Conservation (phyloP, 2,888 invertebrate species). For the Trichacis sp. region DNA sequence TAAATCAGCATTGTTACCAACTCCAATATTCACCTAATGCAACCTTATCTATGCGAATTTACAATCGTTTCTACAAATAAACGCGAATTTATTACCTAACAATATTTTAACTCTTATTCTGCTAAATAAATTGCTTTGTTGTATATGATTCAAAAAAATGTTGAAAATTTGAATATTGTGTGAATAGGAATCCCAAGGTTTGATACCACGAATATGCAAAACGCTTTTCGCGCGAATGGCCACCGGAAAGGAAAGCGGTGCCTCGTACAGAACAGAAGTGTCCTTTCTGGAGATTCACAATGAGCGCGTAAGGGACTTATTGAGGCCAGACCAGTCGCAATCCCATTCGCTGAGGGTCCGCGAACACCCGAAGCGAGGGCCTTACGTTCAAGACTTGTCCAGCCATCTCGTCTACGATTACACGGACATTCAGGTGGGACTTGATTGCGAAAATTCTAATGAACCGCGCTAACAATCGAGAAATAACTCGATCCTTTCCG, state of each 20-base stretch:
- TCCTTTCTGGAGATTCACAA: constrained; percentile 90
- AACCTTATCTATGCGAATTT: too few species aligned
- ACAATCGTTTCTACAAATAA: too few species aligned
- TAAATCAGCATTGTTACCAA: too few species aligned
- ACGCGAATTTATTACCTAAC: too few species aligned
- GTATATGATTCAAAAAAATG: too few species aligned
- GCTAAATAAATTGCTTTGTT: too few species aligned
- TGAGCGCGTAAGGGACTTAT: constrained; percentile 82
- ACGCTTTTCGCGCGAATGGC: constrained; percentile 86
- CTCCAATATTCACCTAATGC: too few species aligned
- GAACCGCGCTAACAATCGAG: neutral
- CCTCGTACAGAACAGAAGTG: constrained; percentile 88
- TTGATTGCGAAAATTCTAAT: neutral
- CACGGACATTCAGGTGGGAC: constrained; percentile 83
- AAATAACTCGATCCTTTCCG: neutral
- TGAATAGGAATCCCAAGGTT: constrained; percentile 80
- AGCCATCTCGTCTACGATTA: constrained; percentile 89
- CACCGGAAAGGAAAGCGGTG: constrained; percentile 83
- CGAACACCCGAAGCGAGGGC: constrained; percentile 84
- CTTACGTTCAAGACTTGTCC: constrained; percentile 88
- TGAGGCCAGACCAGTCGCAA: constrained; percentile 72
- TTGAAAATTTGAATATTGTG: too few species aligned
- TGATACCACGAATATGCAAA: constrained; percentile 89
- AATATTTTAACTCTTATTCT: too few species aligned
- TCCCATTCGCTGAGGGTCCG: constrained; percentile 81